Percentiles rank a stretch among this genome's conserved stretches.
Conservation (phyloP, 2,797 vertebrate species). For the Nasua narica region DNA sequence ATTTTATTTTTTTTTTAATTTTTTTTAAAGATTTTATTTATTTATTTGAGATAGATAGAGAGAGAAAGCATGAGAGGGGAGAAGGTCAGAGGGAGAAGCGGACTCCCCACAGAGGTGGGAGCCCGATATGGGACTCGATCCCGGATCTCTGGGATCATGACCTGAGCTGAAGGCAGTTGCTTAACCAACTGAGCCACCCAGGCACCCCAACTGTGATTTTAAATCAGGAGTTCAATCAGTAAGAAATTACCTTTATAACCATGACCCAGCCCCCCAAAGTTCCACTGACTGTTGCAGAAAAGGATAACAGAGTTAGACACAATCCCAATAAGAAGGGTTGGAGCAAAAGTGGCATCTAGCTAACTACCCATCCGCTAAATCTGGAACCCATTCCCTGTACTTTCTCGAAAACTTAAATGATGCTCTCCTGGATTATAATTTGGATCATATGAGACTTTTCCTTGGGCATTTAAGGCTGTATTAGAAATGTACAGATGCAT, state of each 20-base stretch:
- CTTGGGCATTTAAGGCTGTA: neutral
- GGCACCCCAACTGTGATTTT: too few relatives aligned
- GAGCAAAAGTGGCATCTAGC: neutral
- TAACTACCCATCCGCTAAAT: too few relatives aligned
- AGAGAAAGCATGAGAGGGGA: too few relatives aligned
- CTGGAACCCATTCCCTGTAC: neutral
- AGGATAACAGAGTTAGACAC: neutral
- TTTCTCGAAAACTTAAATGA: neutral
- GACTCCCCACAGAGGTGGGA: too few relatives aligned
- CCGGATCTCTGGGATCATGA: too few relatives aligned
- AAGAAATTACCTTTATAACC: neutral
- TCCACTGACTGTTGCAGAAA: neutral
- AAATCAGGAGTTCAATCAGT: neutral
- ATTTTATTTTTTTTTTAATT: too few relatives aligned
- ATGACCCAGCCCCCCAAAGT: neutral
- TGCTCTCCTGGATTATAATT: neutral
- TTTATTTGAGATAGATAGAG: too few relatives aligned
- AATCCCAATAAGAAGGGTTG: neutral
- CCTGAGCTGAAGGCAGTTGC: too few relatives aligned
- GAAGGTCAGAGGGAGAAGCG: too few relatives aligned
- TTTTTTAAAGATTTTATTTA: too few relatives aligned
- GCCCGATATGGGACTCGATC: too few relatives aligned
- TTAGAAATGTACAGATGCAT: neutral
- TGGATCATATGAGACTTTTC: neutral
- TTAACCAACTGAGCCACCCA: too few relatives aligned